Evolutionary conservation across 2,113 vertebrate genomes (phyloP).

Genomic region (Urocolius indicus): DNA sequence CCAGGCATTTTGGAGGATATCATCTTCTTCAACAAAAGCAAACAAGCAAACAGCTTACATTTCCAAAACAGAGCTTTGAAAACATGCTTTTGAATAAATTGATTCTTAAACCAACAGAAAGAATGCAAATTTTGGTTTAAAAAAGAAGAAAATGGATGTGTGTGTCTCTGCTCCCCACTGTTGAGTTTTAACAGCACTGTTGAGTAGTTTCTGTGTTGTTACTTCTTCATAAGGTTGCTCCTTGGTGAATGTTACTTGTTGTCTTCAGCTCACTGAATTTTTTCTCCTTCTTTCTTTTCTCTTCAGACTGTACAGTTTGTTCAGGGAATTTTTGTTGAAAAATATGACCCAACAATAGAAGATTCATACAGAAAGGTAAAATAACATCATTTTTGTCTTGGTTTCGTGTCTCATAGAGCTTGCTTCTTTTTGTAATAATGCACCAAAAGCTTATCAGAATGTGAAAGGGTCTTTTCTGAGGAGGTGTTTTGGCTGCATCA

Average conservation of each 20-base stretch:
- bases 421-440: background rate
- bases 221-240: background rate
- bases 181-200: background rate
- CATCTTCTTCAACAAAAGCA: background rate
- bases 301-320: constrained; percentile 97
- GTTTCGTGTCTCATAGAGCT: background rate
- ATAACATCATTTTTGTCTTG: background rate
- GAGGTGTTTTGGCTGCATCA: accelerated
- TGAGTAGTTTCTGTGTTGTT: background rate
- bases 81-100: background rate
- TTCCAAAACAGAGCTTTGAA: background rate
- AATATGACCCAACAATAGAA: constrained; percentile 99
- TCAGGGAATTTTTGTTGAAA: constrained; percentile 99
- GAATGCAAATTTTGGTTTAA: accelerated
- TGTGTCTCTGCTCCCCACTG: background rate
- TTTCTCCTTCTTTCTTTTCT: background rate
- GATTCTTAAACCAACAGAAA: background rate
- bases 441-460: background rate
- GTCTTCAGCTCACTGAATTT: background rate
- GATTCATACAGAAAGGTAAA: constrained; percentile 99
- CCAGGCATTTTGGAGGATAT: background rate
- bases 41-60: background rate
- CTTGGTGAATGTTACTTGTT: background rate
- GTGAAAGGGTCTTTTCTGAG: background rate
- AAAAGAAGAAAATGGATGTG: accelerated